phyloP scores from a whole-genome alignment of 1,140 invertebrate genomes.

The Tetranychus urticae region DNA sequence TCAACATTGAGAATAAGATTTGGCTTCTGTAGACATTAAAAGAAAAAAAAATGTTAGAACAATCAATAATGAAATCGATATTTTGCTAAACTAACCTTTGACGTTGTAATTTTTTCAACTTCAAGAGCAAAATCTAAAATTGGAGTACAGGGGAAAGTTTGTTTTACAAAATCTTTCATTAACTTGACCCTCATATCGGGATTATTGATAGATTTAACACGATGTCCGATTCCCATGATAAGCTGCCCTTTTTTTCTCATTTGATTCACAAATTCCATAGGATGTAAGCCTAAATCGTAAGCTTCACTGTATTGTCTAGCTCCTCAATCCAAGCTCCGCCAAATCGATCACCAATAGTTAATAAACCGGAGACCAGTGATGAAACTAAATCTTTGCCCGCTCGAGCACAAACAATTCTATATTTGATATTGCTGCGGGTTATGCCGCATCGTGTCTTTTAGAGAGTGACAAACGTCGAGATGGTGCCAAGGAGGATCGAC shows the following conservation, averaged over 20 bases:
- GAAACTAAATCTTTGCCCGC: slow-evolving; percentile 98
- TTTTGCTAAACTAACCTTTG: slow-evolving; percentile 32
- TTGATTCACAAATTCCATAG: slow-evolving; percentile 95
- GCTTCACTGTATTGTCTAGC: slow-evolving; percentile 88
- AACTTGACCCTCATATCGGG: slow-evolving; percentile 91
- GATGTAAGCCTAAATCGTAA: slow-evolving; percentile 72
- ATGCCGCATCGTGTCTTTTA: no score
- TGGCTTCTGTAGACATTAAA: slow-evolving; percentile 40
- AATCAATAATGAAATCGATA: slow-evolving; percentile 1
- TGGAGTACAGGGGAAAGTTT: slow-evolving; percentile 76
- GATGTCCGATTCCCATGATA: slow-evolving; percentile 97
- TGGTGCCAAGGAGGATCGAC: no score
- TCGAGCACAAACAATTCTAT: slow-evolving; percentile 90
- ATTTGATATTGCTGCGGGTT: no score
- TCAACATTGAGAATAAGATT: slow-evolving; percentile 98
- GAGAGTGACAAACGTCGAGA: no score
- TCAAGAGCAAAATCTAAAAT: slow-evolving; percentile 63
- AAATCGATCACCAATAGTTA: slow-evolving; percentile 96
- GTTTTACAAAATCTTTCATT: slow-evolving; percentile 81
- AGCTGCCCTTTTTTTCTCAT: slow-evolving; percentile 90
- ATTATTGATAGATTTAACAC: slow-evolving; percentile 97
- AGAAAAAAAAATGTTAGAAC: slow-evolving; percentile 2
- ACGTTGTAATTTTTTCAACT: slow-evolving; percentile 96
- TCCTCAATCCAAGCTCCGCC: slow-evolving; percentile 91
- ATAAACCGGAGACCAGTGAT: slow-evolving; percentile 73